phyloP scores from a whole-genome alignment of 2,888 invertebrate species.

The Nowickia ferox region DNA sequence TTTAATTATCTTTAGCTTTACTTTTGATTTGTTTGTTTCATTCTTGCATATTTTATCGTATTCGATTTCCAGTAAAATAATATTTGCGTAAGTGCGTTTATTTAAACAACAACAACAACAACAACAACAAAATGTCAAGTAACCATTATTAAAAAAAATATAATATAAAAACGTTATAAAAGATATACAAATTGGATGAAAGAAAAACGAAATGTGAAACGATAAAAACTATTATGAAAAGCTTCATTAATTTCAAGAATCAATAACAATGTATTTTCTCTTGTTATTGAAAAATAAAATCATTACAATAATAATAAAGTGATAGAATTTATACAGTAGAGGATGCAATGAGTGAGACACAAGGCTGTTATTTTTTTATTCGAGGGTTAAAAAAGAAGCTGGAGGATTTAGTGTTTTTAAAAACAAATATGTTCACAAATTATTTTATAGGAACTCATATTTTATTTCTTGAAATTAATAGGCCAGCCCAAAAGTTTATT shows the following conservation, averaged over 20 bases:
- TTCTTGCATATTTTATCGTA: slow-evolving; percentile 9
- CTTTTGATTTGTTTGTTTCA: neutral
- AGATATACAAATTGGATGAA: neutral
- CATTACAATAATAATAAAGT: neutral
- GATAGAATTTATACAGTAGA: neutral
- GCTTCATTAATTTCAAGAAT: slow-evolving; percentile 36
- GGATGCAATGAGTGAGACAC: neutral
- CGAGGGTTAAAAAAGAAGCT: too few species aligned
- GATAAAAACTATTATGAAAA: neutral
- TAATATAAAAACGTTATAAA: neutral
- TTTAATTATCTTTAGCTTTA: neutral
- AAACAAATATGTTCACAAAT: too few species aligned
- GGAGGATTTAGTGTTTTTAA: too few species aligned
- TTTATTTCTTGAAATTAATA: too few species aligned
- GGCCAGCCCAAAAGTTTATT: too few species aligned
- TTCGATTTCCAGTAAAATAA: slow-evolving; percentile 23
- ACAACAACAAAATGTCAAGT: slow-evolving; percentile 30
- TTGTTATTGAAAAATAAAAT: neutral
- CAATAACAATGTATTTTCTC: neutral
- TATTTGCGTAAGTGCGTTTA: slow-evolving; percentile 33
- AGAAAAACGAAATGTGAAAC: neutral
- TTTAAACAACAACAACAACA: slow-evolving; percentile 36
- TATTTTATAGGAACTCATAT: too few species aligned
- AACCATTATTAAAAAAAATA: slow-evolving; percentile 23
- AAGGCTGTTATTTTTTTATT: too few species aligned